These are phyloP conservation scores for Hydroisotoma schaefferi DNA, from an alignment of 2,888 invertebrate species.

Conservation along the genomic window DNA sequence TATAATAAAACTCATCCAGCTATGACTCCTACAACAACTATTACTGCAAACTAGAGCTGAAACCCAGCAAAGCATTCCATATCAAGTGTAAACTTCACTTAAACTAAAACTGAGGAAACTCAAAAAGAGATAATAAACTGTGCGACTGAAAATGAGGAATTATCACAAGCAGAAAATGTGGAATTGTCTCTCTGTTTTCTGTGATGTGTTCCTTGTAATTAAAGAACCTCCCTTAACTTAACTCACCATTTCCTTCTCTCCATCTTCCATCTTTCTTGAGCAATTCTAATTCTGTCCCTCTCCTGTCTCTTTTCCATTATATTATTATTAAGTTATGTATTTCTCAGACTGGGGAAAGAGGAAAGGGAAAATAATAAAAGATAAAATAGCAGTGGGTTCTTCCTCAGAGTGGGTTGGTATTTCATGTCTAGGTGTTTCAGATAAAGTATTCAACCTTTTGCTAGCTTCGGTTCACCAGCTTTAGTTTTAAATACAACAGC, in stretches of 20 bases:
- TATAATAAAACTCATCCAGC: neutral
- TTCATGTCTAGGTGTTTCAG: too few species aligned
- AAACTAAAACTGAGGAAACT: neutral
- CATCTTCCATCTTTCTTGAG: too few species aligned
- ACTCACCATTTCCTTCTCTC: too few species aligned
- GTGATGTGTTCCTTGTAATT: neutral
- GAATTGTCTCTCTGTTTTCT: neutral
- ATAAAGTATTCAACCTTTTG: too few species aligned
- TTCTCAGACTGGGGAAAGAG: too few species aligned
- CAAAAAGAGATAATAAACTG: conserved; percentile 1
- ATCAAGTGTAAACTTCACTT: too few species aligned
- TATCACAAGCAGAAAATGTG: neutral
- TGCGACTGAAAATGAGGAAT: conserved; percentile 2
- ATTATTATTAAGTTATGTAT: neutral
- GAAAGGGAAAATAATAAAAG: too few species aligned
- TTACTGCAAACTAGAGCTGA: too few species aligned
- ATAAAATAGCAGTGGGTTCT: too few species aligned
- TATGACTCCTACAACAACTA: too few species aligned
- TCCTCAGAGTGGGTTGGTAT: too few species aligned
- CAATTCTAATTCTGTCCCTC: too few species aligned
- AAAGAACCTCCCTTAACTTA: neutral
- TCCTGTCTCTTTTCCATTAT: neutral
- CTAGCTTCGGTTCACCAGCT: neutral
- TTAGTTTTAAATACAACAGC: neutral
- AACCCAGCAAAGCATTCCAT: neutral